A percentile compares a stretch with the other conserved stretches of the same genome.
Conservation (phyloP, 2,113 vertebrate genomes). For the Miniopterus natalensis region DNA sequence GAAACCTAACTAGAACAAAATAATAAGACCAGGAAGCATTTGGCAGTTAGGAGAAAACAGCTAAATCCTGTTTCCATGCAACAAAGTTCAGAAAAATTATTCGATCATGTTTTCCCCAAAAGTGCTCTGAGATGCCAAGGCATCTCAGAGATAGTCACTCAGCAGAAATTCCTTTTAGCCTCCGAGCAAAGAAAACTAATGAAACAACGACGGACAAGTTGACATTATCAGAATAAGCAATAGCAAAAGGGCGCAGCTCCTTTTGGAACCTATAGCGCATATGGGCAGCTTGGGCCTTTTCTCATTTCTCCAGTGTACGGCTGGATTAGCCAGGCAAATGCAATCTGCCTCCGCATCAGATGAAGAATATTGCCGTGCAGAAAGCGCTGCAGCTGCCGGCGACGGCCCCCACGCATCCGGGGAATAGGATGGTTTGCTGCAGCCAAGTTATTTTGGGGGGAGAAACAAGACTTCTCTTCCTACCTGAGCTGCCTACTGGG, state of each 20-base stretch:
- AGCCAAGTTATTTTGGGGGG: not conserved
- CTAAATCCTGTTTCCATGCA: not conserved
- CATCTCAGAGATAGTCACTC: not conserved
- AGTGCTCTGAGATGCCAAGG: not conserved
- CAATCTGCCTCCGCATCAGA: slow-evolving; percentile 77
- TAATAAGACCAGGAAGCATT: not conserved
- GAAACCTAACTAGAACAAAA: slow-evolving; percentile 17
- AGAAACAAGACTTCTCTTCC: slow-evolving; percentile 36
- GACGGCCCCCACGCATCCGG: slow-evolving; percentile 61
- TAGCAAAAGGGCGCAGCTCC: slow-evolving; percentile 60
- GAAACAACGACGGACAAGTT: slow-evolving; percentile 65
- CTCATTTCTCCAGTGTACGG: slow-evolving; percentile 82
- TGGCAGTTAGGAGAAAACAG: not conserved
- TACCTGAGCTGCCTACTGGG: not conserved
- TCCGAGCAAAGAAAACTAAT: slow-evolving; percentile 78
- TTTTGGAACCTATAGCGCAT: slow-evolving; percentile 76
- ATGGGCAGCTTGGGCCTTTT: slow-evolving; percentile 77
- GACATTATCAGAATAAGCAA: slow-evolving; percentile 58
- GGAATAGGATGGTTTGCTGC: slow-evolving; percentile 68
- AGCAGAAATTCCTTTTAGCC: slow-evolving; percentile 38
- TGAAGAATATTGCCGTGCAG: slow-evolving; percentile 68
- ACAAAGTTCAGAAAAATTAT: not conserved
- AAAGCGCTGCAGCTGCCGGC: slow-evolving; percentile 82
- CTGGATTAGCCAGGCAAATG: slow-evolving; percentile 82
- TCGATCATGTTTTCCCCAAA: not conserved